phyloP scores from a whole-genome alignment of 2,888 invertebrate genomes.

The Diogma glabrata region DNA sequence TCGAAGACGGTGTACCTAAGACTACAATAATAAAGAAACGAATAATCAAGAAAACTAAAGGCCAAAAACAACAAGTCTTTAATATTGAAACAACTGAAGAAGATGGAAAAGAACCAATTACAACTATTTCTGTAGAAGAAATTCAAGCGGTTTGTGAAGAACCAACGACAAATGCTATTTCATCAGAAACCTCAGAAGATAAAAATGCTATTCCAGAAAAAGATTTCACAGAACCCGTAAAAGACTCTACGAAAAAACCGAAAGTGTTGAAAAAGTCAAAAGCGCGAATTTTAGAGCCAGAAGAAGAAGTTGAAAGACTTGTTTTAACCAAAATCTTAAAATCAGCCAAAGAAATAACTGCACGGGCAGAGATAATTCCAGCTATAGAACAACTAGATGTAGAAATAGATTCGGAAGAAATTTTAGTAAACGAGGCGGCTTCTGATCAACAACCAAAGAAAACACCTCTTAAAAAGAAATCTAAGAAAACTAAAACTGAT shows the following conservation, averaged over 20 bases:
- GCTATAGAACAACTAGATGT: constrained; percentile 27
- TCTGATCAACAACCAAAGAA: constrained; percentile 25
- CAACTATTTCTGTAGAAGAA: constrained; percentile 24
- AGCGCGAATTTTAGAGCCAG: constrained; percentile 20
- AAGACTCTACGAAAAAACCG: constrained; percentile 25
- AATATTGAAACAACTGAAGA: constrained; percentile 30
- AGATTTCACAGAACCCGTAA: constrained; percentile 26
- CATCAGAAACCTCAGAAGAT: constrained; percentile 15
- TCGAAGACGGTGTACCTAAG: constrained; percentile 25
- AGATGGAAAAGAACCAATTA: constrained; percentile 29
- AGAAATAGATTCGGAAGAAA: constrained; percentile 34
- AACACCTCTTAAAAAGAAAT: constrained; percentile 22
- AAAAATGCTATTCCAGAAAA: constrained; percentile 20
- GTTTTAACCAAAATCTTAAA: constrained; percentile 24
- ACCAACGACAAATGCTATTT: constrained; percentile 21
- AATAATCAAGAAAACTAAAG: constrained; percentile 29
- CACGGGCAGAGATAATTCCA: constrained; percentile 30
- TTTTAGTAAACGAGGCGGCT: constrained; percentile 31
- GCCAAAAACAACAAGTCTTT: constrained; percentile 30
- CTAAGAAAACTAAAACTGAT: constrained; percentile 25
- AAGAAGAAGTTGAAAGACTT: constrained; percentile 25
- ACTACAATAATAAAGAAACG: constrained; percentile 29
- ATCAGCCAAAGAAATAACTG: constrained; percentile 22
- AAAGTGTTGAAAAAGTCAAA: constrained; percentile 29
- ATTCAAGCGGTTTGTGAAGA: constrained; percentile 17